Evolutionary conservation across 2,113 vertebrate genomes (phyloP), one percentile per base, ranked within the genome.

Genomic region (Triplophysa siluroides): DNA sequence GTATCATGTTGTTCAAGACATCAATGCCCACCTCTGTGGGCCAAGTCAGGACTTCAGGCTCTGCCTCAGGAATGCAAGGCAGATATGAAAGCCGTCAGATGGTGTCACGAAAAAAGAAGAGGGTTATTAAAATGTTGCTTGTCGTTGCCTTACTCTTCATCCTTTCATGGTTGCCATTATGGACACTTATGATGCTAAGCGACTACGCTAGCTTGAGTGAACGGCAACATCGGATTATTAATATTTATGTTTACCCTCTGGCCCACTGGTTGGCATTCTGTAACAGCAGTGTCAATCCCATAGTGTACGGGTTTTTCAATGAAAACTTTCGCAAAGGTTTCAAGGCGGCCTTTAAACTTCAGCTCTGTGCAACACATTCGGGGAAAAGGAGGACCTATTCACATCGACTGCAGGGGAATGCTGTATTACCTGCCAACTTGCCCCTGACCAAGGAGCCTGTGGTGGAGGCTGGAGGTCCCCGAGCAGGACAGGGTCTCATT

Each of bases 231-330:
- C 88, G 88, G 1, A 26, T 96, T 83, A 94, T 97, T 72, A 96
- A 96, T 76, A 94, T 95, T 73, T 98, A 96, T 0, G 75, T 95
- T 50, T 98, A 96, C 6, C 96, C 97, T 1, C 90, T 96, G 0
- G 96, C 96, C 0, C 96, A 96, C 85, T 97, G 96, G 96, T 79
- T 98, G 81, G 96, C 96, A 23, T 98, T 98, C 83, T 96, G 90
- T 85, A 97, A 98, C 85, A 97, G 95, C 91, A 97, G 96, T 0
- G 0, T 97, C 84, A 96, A 97, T 89, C 95, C 97, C 33, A 93
- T 98, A 80, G 92, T 98, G 85, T 97, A 97, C 0, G 96, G 97
- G 0, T 97, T 96, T 90, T 96, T 96, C 82, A 97, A 97, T 0
- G 89, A 95, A 74, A 98, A 97, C 82, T 97, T 97, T 54, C 93